phyloP scores from a whole-genome alignment of 2,888 invertebrate species.

The Caradrina clavipalpis region DNA sequence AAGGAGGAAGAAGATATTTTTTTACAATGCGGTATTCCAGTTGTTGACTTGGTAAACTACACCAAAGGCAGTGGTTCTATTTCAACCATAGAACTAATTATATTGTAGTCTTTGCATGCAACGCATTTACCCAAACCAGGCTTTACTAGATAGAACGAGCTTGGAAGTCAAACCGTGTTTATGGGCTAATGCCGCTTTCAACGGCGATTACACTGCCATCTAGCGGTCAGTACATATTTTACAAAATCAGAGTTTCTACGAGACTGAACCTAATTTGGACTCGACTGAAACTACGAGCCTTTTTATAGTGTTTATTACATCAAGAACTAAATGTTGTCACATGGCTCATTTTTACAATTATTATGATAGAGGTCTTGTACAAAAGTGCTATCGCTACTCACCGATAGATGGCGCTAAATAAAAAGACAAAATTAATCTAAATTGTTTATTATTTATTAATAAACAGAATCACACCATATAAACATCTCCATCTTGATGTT shows the following conservation, averaged over 20 bases:
- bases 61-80: too few species aligned
- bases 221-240: not conserved
- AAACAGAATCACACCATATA: slow-evolving; percentile 57
- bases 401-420: slow-evolving; percentile 35
- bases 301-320: too few species aligned
- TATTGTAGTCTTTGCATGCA: too few species aligned
- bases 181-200: not conserved
- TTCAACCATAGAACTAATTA: too few species aligned
- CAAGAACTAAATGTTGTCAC: not conserved
- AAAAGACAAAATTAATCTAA: not conserved
- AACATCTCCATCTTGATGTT: slow-evolving; percentile 61
- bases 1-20: too few species aligned
- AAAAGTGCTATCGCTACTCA: slow-evolving; percentile 16
- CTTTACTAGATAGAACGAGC: too few species aligned
- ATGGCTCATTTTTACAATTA: not conserved
- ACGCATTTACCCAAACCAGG: too few species aligned
- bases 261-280: not conserved
- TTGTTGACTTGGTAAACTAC: too few species aligned
- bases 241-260: not conserved
- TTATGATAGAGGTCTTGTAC: not conserved
- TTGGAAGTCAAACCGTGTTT: too few species aligned
- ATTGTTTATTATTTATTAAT: not conserved
- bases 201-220: slow-evolving; percentile 12
- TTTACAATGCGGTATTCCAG: too few species aligned
- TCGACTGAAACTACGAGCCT: not conserved